Percentiles rank a stretch among this genome's conserved stretches.
These are phyloP conservation scores for Leptonema lineaticorne DNA, from an alignment of 1,140 invertebrate genomes.

Conservation along the genomic window DNA sequence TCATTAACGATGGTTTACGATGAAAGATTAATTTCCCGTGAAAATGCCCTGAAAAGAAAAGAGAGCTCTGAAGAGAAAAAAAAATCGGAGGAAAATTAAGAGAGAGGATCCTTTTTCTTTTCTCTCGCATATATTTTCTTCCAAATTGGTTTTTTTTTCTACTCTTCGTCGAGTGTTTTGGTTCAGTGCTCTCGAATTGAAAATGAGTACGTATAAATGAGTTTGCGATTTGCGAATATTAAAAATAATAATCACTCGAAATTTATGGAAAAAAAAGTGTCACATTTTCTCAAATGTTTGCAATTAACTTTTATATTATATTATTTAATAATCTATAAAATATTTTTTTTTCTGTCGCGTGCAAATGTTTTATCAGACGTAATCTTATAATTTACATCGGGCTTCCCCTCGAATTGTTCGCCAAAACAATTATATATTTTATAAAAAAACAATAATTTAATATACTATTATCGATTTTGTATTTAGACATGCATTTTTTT, in stretches of 20 bases:
- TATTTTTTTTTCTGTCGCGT: no score
- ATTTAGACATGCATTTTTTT: no score
- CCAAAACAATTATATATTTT: no score
- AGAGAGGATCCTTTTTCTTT: no score
- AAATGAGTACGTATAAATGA: conserved; percentile 7
- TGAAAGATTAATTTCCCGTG: conserved; percentile 41
- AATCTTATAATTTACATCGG: no score
- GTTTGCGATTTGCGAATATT: background rate
- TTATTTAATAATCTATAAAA: background rate
- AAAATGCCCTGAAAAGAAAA: conserved; percentile 39
- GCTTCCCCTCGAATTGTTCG: no score
- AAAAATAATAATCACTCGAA: background rate
- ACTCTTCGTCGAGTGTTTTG: background rate
- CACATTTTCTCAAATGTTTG: background rate
- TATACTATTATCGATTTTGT: no score
- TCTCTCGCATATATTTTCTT: conserved; percentile 13
- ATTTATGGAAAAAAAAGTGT: no score
- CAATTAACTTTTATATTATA: background rate
- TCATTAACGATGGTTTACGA: conserved; percentile 41
- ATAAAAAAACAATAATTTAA: no score
- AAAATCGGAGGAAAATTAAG: conserved; percentile 32
- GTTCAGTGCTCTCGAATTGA: conserved; percentile 1
- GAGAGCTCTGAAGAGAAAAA: conserved; percentile 31
- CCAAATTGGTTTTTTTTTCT: background rate
- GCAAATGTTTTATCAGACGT: no score